Evolutionary conservation across 2,888 invertebrate species (phyloP), one percentile per base, ranked within the genome.

Genomic region (Morpho deidamia): DNA sequence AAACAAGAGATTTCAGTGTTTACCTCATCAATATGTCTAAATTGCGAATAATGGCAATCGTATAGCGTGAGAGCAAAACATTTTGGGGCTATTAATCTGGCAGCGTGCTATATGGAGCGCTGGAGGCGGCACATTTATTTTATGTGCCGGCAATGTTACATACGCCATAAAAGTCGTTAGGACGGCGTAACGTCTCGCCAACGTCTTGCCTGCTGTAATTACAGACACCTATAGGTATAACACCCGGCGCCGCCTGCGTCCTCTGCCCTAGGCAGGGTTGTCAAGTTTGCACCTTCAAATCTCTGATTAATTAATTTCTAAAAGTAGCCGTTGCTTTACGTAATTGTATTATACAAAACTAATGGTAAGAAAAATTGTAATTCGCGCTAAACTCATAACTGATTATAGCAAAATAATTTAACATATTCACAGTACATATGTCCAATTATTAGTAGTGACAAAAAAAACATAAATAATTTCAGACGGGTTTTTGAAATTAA

Each of bases 101-200:
- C 72, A 81, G 81, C 76, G 78, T 76, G 78, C 76, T 81, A 81
- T 82, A 81, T 81, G 77, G 81, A 75, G 72, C 67, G 73, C 78
- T 83, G 72, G 80, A 81, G 80, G 82, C 83, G 81, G 83, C 87
- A 87, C 88, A 87, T 88, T 88, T 85, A 86, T 88, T 88, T 88
- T 85, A 88, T 85, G 87, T 83, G 75, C 83, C 83, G 81, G 85
- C 84, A 87, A 87, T 88, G 89, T 87, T 83, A 87, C 88, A 88
- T 88, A 84, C 84, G 85, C 88, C 79, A 87, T 88, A 88, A 89
- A 89, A 87, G 88, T 83, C 88, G 89, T 88, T 88, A 88, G 83
- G 86, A 81, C 83, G 79, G 82, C 86, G 80, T 86, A 81, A 85
- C 85, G 88, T 87, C 87, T 86, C 85, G 86, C 79, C 88, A 78